These are phyloP conservation scores for Rynchops niger DNA, from an alignment of 2,113 vertebrate genomes.

Conservation along the genomic window DNA sequence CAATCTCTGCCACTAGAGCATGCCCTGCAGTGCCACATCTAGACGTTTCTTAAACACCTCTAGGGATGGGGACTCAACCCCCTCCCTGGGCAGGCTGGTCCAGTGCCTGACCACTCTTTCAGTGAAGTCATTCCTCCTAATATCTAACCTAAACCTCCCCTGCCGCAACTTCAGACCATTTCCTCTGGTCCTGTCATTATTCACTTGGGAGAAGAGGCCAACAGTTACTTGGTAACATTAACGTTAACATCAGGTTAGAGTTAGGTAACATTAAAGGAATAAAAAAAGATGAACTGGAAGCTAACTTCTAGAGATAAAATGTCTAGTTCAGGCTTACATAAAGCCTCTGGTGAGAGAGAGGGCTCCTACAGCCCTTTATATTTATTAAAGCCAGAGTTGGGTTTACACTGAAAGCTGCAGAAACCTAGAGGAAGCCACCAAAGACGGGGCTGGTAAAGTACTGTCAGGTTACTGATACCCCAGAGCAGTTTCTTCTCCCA, in stretches of 20 bases:
- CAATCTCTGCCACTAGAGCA: no score
- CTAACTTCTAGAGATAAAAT: background rate
- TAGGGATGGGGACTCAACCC: no score
- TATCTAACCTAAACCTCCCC: no score
- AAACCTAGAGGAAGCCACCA: background rate
- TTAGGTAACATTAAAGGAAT: background rate
- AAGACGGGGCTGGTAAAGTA: background rate
- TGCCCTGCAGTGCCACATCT: no score
- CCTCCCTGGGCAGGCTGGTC: no score
- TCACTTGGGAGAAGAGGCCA: no score
- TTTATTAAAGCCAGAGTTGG: background rate
- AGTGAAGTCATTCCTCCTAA: no score
- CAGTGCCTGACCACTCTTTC: no score
- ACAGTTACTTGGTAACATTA: background rate
- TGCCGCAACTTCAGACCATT: no score
- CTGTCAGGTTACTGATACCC: background rate
- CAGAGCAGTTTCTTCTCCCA: background rate
- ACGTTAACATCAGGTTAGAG: background rate
- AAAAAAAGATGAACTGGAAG: background rate
- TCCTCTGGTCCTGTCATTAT: no score
- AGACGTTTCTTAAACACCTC: no score
- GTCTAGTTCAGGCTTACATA: background rate
- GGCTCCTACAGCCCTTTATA: background rate
- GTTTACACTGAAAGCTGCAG: background rate
- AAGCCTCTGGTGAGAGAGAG: background rate